Percentiles rank a stretch among this genome's conserved stretches.
phyloP scores from a whole-genome alignment of 2,797 vertebrate species.

The Falco cherrug region DNA sequence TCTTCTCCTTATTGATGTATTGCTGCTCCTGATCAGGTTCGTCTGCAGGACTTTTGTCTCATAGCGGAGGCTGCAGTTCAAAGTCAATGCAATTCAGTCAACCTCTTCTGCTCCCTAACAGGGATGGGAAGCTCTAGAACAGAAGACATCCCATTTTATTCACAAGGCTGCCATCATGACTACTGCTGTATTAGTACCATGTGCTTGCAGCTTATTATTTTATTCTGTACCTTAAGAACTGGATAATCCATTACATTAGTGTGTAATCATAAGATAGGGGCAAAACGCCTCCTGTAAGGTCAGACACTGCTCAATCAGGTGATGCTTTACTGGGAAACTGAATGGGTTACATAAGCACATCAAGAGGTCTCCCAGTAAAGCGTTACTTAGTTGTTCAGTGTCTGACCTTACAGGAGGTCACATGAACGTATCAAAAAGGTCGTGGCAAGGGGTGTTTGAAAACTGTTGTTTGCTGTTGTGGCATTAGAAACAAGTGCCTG shows the following conservation, averaged over 20 bases:
- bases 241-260: not conserved
- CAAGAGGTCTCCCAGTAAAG: not conserved
- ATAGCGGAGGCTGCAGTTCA: not conserved
- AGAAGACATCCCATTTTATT: not conserved
- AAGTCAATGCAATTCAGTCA: not conserved
- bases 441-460: not conserved
- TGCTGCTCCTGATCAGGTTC: not conserved
- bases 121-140: not conserved
- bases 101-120: not conserved
- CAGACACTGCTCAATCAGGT: not conserved
- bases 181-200: not conserved
- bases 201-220: not conserved
- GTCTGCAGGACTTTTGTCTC: not conserved
- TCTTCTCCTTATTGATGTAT: rapidly evolving
- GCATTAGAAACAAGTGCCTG: too few species aligned
- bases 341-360: too few species aligned
- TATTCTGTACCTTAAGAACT: not conserved
- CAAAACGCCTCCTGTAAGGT: not conserved
- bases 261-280: not conserved
- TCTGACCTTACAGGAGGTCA: not conserved
- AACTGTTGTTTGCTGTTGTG: not conserved
- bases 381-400: too few species aligned
- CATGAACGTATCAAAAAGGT: not conserved
- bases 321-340: not conserved
- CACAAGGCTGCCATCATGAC: not conserved